These are phyloP conservation scores for Stenotaenia linearis DNA, from an alignment of 2,888 invertebrate genomes.

Conservation along the genomic window DNA sequence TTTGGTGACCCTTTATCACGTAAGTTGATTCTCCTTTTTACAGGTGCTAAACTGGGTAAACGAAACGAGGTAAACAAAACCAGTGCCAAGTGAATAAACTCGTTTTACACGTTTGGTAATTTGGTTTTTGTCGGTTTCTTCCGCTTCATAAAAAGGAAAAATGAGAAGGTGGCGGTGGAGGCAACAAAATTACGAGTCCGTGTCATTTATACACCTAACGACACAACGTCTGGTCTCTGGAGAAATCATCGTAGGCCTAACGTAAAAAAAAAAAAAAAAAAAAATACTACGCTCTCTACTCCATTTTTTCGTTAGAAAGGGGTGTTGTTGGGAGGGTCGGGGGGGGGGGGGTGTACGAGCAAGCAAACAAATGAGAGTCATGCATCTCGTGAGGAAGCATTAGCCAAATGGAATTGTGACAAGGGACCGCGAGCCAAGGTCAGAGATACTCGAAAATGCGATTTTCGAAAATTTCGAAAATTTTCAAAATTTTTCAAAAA, in stretches of 20 bases:
- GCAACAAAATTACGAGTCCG: slow-evolving; percentile 3
- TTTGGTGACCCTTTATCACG: neutral
- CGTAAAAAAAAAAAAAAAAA: neutral
- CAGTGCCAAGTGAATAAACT: neutral
- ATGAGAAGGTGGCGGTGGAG: neutral
- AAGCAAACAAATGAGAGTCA: neutral
- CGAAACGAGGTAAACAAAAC: neutral
- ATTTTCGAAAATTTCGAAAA: too few species aligned
- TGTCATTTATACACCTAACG: slow-evolving; percentile 26
- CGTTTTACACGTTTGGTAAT: neutral
- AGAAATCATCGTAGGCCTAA: slow-evolving; percentile 2
- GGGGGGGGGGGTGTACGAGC: neutral
- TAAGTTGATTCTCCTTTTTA: neutral
- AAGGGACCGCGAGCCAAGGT: neutral
- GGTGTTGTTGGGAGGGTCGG: too few species aligned
- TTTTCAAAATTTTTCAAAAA: too few species aligned
- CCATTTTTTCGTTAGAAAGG: neutral
- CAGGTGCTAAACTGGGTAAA: too few species aligned
- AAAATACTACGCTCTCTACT: neutral
- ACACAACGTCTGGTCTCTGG: neutral
- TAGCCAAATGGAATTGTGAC: neutral
- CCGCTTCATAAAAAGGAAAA: neutral
- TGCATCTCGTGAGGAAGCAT: neutral
- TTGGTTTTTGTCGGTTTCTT: neutral
- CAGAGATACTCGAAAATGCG: neutral